phyloP scores from a whole-genome alignment of 2,888 invertebrate genomes.

The Drosophila leonis region DNA sequence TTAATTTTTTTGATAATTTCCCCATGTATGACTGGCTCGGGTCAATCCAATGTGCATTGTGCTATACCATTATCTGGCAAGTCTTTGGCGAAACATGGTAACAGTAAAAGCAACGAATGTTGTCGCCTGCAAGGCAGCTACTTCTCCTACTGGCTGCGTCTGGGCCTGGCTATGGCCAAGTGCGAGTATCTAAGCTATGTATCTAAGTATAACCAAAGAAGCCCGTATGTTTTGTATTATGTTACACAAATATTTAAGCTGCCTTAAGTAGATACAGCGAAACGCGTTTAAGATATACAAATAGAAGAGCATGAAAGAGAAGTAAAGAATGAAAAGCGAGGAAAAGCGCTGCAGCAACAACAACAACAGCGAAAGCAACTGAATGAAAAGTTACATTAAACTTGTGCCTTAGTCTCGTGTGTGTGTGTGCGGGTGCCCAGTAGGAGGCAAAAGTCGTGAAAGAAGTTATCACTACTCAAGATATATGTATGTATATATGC shows the following conservation, averaged over 20 bases:
- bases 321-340: slow-evolving; percentile 36
- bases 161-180: slow-evolving; percentile 14
- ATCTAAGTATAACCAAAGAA: slow-evolving; percentile 80
- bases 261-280: slow-evolving; percentile 81
- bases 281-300: slow-evolving; percentile 81
- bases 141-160: not conserved
- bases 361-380: slow-evolving; percentile 18
- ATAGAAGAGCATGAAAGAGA: slow-evolving; percentile 34
- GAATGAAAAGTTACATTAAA: slow-evolving; percentile 71
- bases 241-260: slow-evolving; percentile 80
- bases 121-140: slow-evolving; percentile 8
- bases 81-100: slow-evolving; percentile 16
- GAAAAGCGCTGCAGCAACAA: slow-evolving; percentile 55
- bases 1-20: slow-evolving; percentile 35
- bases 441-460: slow-evolving; percentile 76
- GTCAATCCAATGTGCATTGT: slow-evolving; percentile 14
- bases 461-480: slow-evolving; percentile 75
- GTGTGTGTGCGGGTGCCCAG: slow-evolving; percentile 57
- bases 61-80: not conserved
- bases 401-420: slow-evolving; percentile 41
- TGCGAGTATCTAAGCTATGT: slow-evolving; percentile 69
- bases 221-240: slow-evolving; percentile 81
- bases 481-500: slow-evolving; percentile 37
- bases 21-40: slow-evolving; percentile 4
- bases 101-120: slow-evolving; percentile 26